These are phyloP conservation scores for Pantherophis alleghaniensis DNA, from an alignment of 2,797 vertebrate species.

Conservation along the genomic window DNA sequence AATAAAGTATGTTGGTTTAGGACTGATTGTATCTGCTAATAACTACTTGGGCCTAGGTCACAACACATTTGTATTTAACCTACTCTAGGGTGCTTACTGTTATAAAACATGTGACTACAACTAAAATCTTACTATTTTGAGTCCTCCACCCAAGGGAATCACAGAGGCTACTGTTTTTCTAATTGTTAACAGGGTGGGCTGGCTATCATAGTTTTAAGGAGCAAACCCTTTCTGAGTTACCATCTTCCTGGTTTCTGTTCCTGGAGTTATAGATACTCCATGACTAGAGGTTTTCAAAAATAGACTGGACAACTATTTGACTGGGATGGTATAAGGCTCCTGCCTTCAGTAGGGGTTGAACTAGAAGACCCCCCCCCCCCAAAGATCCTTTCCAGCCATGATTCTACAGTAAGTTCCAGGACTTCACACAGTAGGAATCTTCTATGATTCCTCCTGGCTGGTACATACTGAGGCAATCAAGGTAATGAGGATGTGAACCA, in stretches of 20 bases:
- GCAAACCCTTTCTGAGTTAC: background rate
- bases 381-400: background rate
- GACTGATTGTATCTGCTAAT: no score
- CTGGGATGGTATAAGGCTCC: background rate
- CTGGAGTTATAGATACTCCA: no score
- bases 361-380: background rate
- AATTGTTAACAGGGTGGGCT: background rate
- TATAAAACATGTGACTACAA: background rate
- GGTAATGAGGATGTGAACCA: background rate
- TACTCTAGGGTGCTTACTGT: background rate
- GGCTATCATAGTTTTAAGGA: background rate
- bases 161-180: background rate
- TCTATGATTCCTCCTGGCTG: background rate
- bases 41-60: no score
- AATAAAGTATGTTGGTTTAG: no score
- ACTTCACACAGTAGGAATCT: background rate
- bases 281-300: no score
- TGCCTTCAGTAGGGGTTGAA: background rate
- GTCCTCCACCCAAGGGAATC: background rate
- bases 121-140: background rate
- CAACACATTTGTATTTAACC: background rate
- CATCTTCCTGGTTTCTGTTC: no score
- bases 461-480: background rate
- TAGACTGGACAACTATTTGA: no score
- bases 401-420: background rate